Evolutionary conservation across 2,888 invertebrate genomes (phyloP), one percentile per base, ranked within the genome.

Genomic region (Drosophila setosimentum): DNA sequence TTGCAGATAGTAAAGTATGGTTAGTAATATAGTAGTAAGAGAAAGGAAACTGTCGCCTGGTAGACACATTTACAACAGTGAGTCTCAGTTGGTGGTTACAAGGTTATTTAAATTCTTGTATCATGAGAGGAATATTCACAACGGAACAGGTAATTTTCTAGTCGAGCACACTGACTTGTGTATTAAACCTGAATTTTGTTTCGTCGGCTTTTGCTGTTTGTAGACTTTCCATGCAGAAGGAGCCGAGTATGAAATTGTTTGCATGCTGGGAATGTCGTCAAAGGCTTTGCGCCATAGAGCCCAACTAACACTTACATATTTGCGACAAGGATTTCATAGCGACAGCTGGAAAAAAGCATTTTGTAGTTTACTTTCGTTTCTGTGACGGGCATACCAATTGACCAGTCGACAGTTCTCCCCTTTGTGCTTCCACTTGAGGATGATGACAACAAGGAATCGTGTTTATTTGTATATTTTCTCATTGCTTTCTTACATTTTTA

Each of bases 201-300:
- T 29, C 35, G 40, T 3, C 48, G 24, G 32, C 50, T 50, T 65
- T n/a, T 65, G 68, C 59, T 80, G 62, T 71, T 68, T 87, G 80
- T 60, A 48, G 63, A 73, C 61, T 80, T 69, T 53, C 32, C 42
- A 50, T 66, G 69, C 61, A 33, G 35, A 40, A 51, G 32, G 55
- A 45, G 10, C n/a, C 54, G 50, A 40, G 53, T 55, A 37, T 60
- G 33, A 73, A 78, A 54, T 58, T 62, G 72, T 53, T 73, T 48
- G 62, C 68, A 68, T 68, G 54, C 57, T 71, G 59, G 45, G 57
- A 62, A 67, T 76, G 67, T 82, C 68, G 71, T 85, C 73, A 82
- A 80, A 74, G 80, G 68, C 75, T 66, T 78, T 84, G 73, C 73
- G 65, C 69, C 76, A 76, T 53, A 73, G 42, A 60, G 54, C 51